Percentiles rank a stretch among this genome's conserved stretches.
Conservation (phyloP, 2,888 invertebrate genomes). For the Nineta flava region DNA sequence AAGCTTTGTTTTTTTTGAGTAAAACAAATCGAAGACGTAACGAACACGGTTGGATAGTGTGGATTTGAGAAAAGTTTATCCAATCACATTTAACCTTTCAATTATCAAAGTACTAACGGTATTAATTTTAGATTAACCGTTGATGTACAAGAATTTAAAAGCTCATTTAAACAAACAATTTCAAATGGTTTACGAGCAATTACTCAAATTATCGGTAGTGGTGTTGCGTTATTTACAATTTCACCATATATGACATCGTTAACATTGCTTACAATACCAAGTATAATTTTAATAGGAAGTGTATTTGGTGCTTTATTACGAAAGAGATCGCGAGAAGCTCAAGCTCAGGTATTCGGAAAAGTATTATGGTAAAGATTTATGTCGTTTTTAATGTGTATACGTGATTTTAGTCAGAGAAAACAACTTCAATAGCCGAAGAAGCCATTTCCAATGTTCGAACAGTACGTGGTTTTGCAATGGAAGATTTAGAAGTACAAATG, state of each 20-base stretch:
- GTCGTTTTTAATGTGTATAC: conserved; percentile 5
- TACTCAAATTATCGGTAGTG: conserved; percentile 71
- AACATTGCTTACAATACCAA: conserved; percentile 72
- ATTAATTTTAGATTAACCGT: conserved; percentile 50
- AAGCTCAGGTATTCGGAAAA: conserved; percentile 49
- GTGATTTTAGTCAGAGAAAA: conserved; percentile 60
- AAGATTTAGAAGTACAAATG: conserved; percentile 59
- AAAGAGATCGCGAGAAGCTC: conserved; percentile 60
- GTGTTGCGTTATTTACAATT: conserved; percentile 64
- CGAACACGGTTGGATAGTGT: too few species aligned
- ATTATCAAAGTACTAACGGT: too few species aligned
- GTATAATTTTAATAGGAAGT: conserved; percentile 71
- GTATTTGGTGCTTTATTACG: conserved; percentile 65
- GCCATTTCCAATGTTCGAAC: conserved; percentile 87
- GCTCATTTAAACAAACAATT: conserved; percentile 84
- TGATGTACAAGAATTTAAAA: conserved; percentile 95
- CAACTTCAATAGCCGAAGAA: conserved; percentile 83
- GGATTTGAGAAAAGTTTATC: too few species aligned
- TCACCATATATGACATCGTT: conserved; percentile 80
- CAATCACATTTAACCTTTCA: too few species aligned
- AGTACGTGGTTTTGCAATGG: conserved; percentile 88
- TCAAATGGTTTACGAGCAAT: conserved; percentile 79
- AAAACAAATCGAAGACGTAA: too few species aligned
- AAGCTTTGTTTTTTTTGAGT: too few species aligned
- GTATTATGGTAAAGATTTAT: neutral